These are phyloP conservation scores for Maylandia zebra DNA, from an alignment of 2,113 vertebrate genomes.

Conservation along the genomic window DNA sequence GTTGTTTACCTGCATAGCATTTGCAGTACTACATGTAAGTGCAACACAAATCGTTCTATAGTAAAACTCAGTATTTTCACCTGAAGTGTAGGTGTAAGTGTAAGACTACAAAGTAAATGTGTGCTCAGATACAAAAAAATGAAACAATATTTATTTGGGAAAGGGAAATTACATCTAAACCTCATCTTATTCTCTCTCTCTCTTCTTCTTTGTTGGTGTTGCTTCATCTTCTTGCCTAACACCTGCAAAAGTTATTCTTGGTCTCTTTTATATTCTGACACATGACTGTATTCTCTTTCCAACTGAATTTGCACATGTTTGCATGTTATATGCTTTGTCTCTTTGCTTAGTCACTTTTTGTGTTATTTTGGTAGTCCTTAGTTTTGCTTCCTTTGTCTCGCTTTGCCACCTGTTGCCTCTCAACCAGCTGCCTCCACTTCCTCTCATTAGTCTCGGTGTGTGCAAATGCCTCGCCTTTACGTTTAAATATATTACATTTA, in stretches of 20 bases:
- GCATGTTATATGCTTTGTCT: neutral
- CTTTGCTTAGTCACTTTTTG: accelerated
- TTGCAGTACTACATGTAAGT: neutral
- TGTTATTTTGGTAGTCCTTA: neutral
- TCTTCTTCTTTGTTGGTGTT: neutral
- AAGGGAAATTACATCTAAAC: neutral
- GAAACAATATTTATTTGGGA: neutral
- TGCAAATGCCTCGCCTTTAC: neutral
- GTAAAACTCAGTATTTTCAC: neutral
- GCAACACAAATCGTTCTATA: neutral
- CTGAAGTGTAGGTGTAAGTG: neutral
- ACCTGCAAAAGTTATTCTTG: neutral
- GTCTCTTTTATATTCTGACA: neutral
- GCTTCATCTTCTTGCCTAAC: neutral
- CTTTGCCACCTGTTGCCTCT: neutral
- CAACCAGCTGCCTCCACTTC: neutral
- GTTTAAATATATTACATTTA: accelerated
- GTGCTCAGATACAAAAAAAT: neutral
- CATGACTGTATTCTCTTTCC: accelerated
- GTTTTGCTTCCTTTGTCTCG: neutral
- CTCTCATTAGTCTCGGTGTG: neutral
- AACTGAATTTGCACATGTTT: neutral
- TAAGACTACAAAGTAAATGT: neutral
- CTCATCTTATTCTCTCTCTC: neutral
- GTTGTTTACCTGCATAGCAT: neutral